Base-by-base conservation (phyloP, 2,797 vertebrate species). In the Chaetodon trifasciatus region DNA sequence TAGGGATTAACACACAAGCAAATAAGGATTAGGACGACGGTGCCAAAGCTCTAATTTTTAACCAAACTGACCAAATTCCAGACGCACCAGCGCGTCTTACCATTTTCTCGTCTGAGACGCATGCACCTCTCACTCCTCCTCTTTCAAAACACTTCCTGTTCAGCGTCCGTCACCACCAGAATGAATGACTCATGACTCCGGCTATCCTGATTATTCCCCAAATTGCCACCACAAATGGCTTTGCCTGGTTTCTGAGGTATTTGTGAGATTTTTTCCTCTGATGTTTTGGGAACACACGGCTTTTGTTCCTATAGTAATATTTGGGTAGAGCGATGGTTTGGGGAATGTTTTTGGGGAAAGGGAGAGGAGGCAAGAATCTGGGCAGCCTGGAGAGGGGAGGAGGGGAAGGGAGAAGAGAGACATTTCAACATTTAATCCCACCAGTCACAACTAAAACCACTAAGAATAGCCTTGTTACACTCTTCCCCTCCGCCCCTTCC, bases 281-380 rank as follows among this genome's bases (percentile, higher is more conserved):
- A 87, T 87, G 82, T 85, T 87, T 88, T 82, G 76, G 62, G 73
- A 84, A 89, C 86, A 82, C 78, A 50, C 50, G 79, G 74, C 75
- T 81, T 88, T 85, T 89, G 84, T 91, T 91, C 70, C 76, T 75
- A 74, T 52, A 65, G 80, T 73, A 85, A 92, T 85, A 77, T 88
- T 76, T 82, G 56, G 78, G 67, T 62, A 53, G 70, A 86, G 19
- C 0, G 69, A 72, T 49, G 78, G 50, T n/a, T 80, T 75, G 46
- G n/a, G 47, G 55, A 64, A 56, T 76, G 55, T 78, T 82, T 79
- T 60, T 7, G 46, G 52, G 12, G 28, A 50, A 57, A 37, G 40
- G 17, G 58, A 67, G 56, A 74, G 58, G 72, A 73, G 63, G 69
- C 71, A 74, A 39, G 50, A 68, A 62, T 58, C 10, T 37, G 64